Evolutionary conservation across 2,797 vertebrate genomes (phyloP), one percentile per base, ranked within the genome.

Genomic region (Avahi laniger): DNA sequence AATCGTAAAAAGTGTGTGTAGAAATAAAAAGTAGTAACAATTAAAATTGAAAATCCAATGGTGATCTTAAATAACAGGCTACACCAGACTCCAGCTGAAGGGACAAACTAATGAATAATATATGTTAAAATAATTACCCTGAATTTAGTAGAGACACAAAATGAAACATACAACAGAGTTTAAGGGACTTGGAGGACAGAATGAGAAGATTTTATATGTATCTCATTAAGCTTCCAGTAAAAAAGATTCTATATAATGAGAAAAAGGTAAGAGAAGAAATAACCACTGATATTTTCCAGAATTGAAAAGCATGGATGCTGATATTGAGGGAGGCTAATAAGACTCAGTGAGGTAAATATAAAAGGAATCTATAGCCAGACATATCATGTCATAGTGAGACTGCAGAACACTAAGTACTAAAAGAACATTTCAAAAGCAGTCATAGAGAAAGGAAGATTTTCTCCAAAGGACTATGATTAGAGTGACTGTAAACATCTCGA

Each of bases 361-460:
- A 92, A 91, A 80, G 33, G 59, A 76, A 80, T 87, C 35, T 43
- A 69, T 17, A 63, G 17, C 18, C 46, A 54, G 38, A 69, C 9
- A 17, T 14, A 75, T 38, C 5, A 52, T 57, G 43, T 76, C 86
- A 50, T 1, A 84, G 28, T 57, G 38, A 76, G 88, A 78, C 24
- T 41, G 2, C 12, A 88, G 46, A 76, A 89, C n/a, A 63, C 18
- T 11, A 67, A 94, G 15, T 52, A 22, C n/a, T 65, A 50, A 35
- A 84, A 46, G 1, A 73, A 78, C 54, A 84, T 78, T 89, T 93
- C 69, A 85, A 86, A 91, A 73, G 24, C 50, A 67, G 22, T 43
- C 41, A 89, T 10, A 85, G n/a, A 76, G 30, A 94, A 95, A 61
- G 78, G 48, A 30, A 78, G 18, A 43, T 54, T 96, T 90, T 83